Conservation (phyloP, 2,113 vertebrate species). For the Aplodontia rufa region DNA sequence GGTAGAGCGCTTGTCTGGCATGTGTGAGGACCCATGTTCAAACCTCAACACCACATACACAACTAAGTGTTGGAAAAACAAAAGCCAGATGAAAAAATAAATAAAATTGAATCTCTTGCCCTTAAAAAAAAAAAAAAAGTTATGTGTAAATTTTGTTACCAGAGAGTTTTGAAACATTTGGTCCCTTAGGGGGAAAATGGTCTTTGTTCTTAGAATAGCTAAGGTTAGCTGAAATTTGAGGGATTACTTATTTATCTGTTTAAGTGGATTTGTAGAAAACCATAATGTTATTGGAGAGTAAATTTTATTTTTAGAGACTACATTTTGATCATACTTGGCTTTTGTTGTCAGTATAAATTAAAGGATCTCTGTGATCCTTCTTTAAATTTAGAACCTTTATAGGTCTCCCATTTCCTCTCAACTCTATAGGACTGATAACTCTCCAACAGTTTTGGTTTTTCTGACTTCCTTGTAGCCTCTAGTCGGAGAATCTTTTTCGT, state of each 20-base stretch:
- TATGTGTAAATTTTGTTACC: constrained; percentile 59
- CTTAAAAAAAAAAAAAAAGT: too few relatives aligned
- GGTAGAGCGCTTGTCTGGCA: too few relatives aligned
- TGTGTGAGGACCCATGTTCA: too few relatives aligned
- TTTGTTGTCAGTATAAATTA: constrained; percentile 61
- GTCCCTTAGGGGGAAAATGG: constrained; percentile 16
- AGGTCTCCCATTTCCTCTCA: constrained; percentile 20
- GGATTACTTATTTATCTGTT: constrained; percentile 63
- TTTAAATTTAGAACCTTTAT: constrained; percentile 60
- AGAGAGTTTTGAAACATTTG: constrained; percentile 64
- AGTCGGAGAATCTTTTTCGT: constrained; percentile 20
- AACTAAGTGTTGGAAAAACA: too few relatives aligned
- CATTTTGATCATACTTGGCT: constrained; percentile 49
- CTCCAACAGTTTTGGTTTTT: constrained; percentile 2
- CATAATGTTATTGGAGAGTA: constrained; percentile 54
- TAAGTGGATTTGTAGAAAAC: constrained; percentile 69
- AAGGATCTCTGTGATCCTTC: constrained; percentile 2
- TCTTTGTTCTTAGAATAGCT: constrained; percentile 69
- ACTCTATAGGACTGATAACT: constrained; percentile 5
- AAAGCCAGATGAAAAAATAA: too few relatives aligned
- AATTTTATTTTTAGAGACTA: constrained; percentile 64
- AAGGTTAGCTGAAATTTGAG: constrained; percentile 56
- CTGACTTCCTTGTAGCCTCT: constrained; percentile 7
- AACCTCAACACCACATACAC: too few relatives aligned
- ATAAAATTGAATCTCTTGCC: too few relatives aligned